Conservation (phyloP, 2,888 invertebrate species). For the Caradrina kadenii region DNA sequence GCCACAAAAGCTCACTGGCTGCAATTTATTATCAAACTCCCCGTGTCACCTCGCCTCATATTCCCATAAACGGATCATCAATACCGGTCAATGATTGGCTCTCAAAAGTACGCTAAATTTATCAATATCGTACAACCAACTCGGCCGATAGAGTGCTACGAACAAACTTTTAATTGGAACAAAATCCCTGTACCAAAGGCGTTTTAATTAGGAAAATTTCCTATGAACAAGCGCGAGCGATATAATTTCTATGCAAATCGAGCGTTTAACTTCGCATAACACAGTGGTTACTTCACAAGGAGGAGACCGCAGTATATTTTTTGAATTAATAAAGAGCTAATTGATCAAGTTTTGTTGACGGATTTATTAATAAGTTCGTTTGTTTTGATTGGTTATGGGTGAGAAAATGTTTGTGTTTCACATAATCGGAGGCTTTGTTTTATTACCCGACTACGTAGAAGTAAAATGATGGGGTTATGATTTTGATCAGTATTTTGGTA, state of each 20-base stretch:
- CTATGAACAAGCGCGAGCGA: conserved; percentile 88
- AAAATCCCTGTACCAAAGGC: conserved; percentile 87
- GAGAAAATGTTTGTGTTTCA: conserved; percentile 4
- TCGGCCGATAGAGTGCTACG: conserved; percentile 62
- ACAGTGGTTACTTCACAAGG: conserved; percentile 69
- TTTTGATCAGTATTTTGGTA: too few relatives aligned
- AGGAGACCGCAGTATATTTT: conserved; percentile 70
- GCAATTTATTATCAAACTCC: neutral
- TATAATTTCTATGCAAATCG: conserved; percentile 90
- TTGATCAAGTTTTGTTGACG: conserved; percentile 66
- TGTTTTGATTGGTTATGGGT: conserved; percentile 30
- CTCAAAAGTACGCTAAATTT: conserved; percentile 63
- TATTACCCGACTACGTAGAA: neutral
- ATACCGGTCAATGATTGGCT: conserved; percentile 28
- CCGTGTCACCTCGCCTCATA: too few relatives aligned
- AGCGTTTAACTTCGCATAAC: conserved; percentile 88
- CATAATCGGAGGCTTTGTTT: neutral
- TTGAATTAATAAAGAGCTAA: conserved; percentile 76
- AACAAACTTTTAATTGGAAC: conserved; percentile 89
- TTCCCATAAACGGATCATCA: conserved; percentile 7
- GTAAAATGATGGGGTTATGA: too few relatives aligned
- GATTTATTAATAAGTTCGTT: conserved; percentile 57
- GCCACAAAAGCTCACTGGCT: neutral
- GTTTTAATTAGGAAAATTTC: conserved; percentile 90
- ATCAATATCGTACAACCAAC: conserved; percentile 75